A percentile compares a stretch with the other conserved stretches of the same genome.
phyloP scores from a whole-genome alignment of 1,140 invertebrate genomes.

The Physella acuta region DNA sequence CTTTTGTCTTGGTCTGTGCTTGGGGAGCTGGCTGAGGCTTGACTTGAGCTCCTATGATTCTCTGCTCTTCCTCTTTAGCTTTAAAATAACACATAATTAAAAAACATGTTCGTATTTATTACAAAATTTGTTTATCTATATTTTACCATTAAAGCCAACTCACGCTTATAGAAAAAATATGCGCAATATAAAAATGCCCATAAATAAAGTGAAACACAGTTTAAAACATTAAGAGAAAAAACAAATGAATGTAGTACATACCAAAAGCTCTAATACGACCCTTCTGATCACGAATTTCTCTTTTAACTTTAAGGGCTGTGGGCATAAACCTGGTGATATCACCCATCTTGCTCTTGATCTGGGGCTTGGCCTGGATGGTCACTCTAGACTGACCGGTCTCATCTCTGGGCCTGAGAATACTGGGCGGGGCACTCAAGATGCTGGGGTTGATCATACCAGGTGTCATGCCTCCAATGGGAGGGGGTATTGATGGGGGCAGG shows the following conservation, averaged over 20 bases:
- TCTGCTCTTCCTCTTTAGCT: constrained; percentile 52
- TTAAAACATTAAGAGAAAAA: neutral
- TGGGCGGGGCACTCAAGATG: constrained; percentile 79
- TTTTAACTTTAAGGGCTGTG: constrained; percentile 84
- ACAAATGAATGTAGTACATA: constrained; percentile 19
- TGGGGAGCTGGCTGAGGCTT: constrained; percentile 42
- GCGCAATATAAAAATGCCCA: neutral
- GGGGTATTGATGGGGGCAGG: constrained; percentile 47
- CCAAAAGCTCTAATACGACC: constrained; percentile 42
- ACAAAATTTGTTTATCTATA: neutral
- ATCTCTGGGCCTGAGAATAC: constrained; percentile 66
- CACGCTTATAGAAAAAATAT: neutral
- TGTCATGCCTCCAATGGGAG: constrained; percentile 35
- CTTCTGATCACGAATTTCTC: constrained; percentile 67
- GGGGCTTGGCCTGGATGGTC: constrained; percentile 79
- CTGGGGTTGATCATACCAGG: constrained; percentile 68
- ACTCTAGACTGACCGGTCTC: constrained; percentile 63
- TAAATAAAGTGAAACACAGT: neutral
- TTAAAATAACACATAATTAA: constrained; percentile 12
- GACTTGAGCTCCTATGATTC: constrained; percentile 31
- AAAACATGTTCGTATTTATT: neutral
- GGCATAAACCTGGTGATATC: constrained; percentile 95
- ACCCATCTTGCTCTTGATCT: constrained; percentile 88
- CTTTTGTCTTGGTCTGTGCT: constrained; percentile 76
- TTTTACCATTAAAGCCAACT: neutral